These are phyloP conservation scores for Koerneria pararmatus DNA, from an alignment of 2,888 invertebrate genomes.

Conservation along the genomic window DNA sequence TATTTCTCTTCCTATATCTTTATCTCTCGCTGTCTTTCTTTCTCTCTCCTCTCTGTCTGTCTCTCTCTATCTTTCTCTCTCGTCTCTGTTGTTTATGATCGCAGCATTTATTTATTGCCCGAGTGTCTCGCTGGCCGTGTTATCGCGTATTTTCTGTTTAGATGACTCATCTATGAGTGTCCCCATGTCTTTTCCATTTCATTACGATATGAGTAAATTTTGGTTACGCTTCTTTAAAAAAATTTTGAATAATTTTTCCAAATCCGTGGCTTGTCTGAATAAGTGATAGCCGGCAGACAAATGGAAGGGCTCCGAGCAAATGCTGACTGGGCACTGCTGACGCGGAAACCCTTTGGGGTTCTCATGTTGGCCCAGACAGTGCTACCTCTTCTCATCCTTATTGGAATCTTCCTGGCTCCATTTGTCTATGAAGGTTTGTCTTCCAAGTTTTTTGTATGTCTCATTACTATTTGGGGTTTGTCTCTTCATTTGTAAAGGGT, in stretches of 20 bases:
- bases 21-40: not conserved
- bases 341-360: slow-evolving; percentile 38
- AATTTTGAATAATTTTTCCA: not conserved
- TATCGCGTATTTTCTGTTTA: too few relatives aligned
- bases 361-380: slow-evolving; percentile 38
- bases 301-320: slow-evolving; percentile 28
- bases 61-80: not conserved
- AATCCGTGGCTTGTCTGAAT: not conserved
- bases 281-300: not conserved
- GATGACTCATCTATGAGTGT: too few relatives aligned
- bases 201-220: too few relatives aligned
- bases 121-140: too few relatives aligned
- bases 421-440: slow-evolving; percentile 14
- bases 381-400: slow-evolving; percentile 11
- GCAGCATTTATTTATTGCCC: too few relatives aligned
- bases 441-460: too few relatives aligned
- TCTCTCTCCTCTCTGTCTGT: not conserved
- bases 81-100: not conserved
- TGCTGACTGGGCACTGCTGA: slow-evolving; percentile 33
- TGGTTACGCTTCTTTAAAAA: too few relatives aligned
- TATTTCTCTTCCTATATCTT: not conserved
- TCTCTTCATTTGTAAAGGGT: not conserved
- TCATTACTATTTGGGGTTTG: not conserved
- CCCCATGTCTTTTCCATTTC: too few relatives aligned
- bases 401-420: slow-evolving; percentile 12